A percentile compares a stretch with the other conserved stretches of the same genome.
Evolutionary conservation across 1,140 invertebrate genomes (phyloP).

Genomic region (Atta texana): DNA sequence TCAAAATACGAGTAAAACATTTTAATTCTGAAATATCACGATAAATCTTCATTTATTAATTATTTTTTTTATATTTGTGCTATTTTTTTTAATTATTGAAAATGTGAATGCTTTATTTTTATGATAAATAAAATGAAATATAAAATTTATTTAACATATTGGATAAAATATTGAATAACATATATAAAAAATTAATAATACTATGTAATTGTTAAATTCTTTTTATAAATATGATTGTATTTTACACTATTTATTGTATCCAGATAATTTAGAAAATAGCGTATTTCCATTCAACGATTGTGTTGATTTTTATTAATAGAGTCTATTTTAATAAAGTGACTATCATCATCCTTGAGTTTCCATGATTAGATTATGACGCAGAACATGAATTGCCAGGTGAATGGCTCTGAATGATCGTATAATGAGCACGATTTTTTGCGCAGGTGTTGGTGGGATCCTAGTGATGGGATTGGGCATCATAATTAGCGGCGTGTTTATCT

Average conservation of each 20-base stretch:
- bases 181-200: background rate
- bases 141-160: background rate
- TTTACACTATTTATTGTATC: background rate
- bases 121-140: background rate
- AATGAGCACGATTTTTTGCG: conserved; percentile 52
- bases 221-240: background rate
- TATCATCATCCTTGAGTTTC: background rate
- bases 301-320: conserved; percentile 26
- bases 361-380: conserved; percentile 18
- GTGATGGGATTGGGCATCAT: conserved; percentile 97
- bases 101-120: background rate
- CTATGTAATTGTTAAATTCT: too few species aligned
- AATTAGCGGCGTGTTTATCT: conserved; percentile 94
- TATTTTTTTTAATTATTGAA: background rate
- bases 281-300: background rate
- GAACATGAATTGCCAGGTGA: conserved; percentile 6
- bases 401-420: conserved; percentile 21
- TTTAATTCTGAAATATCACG: background rate
- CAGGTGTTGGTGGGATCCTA: conserved; percentile 95
- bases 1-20: background rate
- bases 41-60: background rate
- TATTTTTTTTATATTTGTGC: background rate
- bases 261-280: background rate
- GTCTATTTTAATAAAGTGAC: background rate
- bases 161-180: background rate